Evolutionary conservation across 1,140 invertebrate genomes (phyloP), one percentile per base, ranked within the genome.

Genomic region (Calosoma granatense): DNA sequence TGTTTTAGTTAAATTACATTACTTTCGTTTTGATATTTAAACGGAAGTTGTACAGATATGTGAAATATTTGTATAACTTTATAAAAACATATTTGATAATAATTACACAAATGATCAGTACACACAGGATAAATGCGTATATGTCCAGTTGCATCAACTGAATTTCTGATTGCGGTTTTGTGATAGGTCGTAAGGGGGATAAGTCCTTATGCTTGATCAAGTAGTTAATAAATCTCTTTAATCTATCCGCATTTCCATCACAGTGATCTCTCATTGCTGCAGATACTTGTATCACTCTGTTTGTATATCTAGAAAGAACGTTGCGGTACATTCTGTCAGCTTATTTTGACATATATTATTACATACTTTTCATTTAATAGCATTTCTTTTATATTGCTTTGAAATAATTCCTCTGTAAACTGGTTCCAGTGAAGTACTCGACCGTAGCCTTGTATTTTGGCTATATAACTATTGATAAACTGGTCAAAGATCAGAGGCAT

Each of bases 401-500:
- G 4, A 51, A 51, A n/a, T 51, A n/a, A n/a, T 6, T 19, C 43
- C 19, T 19, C 19, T 6, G 9, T 51, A 51, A 51, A 19, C 3
- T 51, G 9, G 3, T 54, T 6, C 47, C 56, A 56, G 39, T 41
- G 22, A 11, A 65, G 9, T 14, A 47, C 43, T 20, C 57, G 22
- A 20, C 63, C 65, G 20, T 58, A 22, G 6, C 61, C 64, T 19
- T 39, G 15, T n/a, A 56, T 23, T 51, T 59, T 21, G 12, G 54
- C 20, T 51, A 54, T 57, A 1, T 20, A 19, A 20, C 17, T 67
- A 61, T 75, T 75, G 12, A 64, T 63, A 56, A 63, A 65, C 53
- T 67, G 65, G 55, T 67, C 65, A 19, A 53, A 62, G 17, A 61
- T 64, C 41, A 65, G 58, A 22, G 76, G 76, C 21, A 76, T 60